Conservation (phyloP, 92 coral and sea anemone genomes). For the Zoanthus gigantus region DNA sequence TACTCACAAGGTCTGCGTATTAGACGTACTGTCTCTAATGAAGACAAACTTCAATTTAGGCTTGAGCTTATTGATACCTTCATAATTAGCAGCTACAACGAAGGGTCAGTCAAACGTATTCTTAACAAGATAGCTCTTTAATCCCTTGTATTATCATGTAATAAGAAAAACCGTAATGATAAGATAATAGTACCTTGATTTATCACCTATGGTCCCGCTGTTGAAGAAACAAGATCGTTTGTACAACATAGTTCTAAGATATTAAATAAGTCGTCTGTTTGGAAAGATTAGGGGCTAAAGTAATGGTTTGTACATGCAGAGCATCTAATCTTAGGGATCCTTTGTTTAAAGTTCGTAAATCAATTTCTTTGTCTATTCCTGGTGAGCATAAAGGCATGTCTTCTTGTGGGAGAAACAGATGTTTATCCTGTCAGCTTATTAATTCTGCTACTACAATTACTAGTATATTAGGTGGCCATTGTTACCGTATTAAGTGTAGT, state of each 20-base stretch:
- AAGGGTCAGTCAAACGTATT: too few relatives aligned
- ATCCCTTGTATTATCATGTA: too few relatives aligned
- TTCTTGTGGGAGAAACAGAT: conserved; percentile 1
- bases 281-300: background rate
- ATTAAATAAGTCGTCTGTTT: background rate
- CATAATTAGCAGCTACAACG: too few relatives aligned
- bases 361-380: background rate
- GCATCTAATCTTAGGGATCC: background rate
- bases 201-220: background rate
- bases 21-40: too few relatives aligned
- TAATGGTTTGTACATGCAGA: background rate
- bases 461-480: background rate
- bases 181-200: background rate
- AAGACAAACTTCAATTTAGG: too few relatives aligned
- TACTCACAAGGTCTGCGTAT: background rate
- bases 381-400: background rate
- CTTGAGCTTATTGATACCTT: too few relatives aligned
- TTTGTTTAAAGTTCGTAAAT: too few relatives aligned
- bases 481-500: background rate
- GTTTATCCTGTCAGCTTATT: background rate
- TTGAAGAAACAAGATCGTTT: conserved; percentile 11
- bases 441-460: conserved; percentile 11
- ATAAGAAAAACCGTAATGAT: background rate
- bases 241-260: background rate
- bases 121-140: too few relatives aligned